Percentiles rank a stretch among this genome's conserved stretches.
Evolutionary conservation across 35 echinoderm and acorn worm genomes (phyloP).

Genomic region (Amphiura filiformis): DNA sequence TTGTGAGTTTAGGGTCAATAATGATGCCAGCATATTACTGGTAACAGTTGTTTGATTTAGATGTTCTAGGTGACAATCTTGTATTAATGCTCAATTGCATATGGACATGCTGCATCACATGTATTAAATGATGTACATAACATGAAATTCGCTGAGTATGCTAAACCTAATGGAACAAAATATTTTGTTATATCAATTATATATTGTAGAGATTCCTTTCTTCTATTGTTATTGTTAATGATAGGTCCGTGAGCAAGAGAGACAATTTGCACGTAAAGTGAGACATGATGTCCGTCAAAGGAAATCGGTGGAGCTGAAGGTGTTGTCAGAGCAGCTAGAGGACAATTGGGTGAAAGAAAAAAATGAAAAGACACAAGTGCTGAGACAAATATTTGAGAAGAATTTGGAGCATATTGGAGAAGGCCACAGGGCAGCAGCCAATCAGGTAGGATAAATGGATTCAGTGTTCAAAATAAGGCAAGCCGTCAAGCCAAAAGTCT

Average conservation of each 20-base stretch:
- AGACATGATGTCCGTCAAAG: conserved; percentile 51
- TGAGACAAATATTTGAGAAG: conserved; percentile 51
- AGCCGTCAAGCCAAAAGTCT: not conserved
- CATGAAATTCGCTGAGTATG: no score
- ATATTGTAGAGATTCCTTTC: no score
- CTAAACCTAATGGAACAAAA: no score
- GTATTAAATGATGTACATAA: no score
- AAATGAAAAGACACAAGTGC: conserved; percentile 43
- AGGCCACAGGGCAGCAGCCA: conserved; percentile 62
- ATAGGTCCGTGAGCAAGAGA: conserved; percentile 87
- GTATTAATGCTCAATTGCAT: no score
- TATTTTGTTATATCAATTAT: no score
- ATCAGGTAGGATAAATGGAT: conserved; percentile 66
- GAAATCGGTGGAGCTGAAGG: conserved; percentile 49
- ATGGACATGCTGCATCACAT: no score
- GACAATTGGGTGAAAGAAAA: conserved; percentile 58
- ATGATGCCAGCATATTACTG: no score
- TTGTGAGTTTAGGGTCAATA: no score
- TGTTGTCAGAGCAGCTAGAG: conserved; percentile 50
- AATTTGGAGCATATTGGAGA: conserved; percentile 60
- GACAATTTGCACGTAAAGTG: conserved; percentile 62
- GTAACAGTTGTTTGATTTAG: no score
- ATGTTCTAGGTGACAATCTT: no score
- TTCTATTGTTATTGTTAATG: no score
- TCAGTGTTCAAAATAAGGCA: not conserved